Percentiles rank a stretch among this genome's conserved stretches.
phyloP scores from a whole-genome alignment of 2,888 invertebrate genomes.

The Coelopa pilipes region DNA sequence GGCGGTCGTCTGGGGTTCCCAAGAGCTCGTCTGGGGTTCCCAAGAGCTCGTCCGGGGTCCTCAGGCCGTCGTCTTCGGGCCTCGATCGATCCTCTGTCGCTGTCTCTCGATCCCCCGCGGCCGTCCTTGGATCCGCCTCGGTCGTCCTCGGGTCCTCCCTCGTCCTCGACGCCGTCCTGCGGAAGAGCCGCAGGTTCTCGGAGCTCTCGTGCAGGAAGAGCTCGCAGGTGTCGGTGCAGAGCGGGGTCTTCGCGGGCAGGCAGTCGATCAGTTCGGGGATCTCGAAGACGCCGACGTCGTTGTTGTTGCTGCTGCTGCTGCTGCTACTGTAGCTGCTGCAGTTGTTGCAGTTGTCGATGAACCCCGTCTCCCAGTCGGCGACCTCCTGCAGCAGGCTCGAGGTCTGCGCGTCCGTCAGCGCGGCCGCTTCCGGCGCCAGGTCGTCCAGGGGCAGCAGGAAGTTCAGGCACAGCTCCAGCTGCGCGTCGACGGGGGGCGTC shows the following conservation, averaged over 20 bases:
- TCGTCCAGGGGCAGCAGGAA: conserved; percentile 43
- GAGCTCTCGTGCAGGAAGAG: conserved; percentile 68
- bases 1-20: conserved; percentile 29
- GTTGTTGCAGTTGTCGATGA: conserved; percentile 58
- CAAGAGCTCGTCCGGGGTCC: too few species aligned
- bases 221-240: conserved; percentile 71
- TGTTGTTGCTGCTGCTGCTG: conserved; percentile 61
- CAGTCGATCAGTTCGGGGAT: conserved; percentile 62
- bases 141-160: background rate
- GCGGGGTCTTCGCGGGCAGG: conserved; percentile 70
- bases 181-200: conserved; percentile 58
- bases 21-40: background rate
- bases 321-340: too few species aligned
- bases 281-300: conserved; percentile 47
- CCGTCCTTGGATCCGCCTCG: background rate
- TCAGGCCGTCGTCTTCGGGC: too few species aligned
- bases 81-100: too few species aligned
- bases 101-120: background rate
- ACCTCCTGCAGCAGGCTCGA: conserved; percentile 47
- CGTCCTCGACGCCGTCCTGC: conserved; percentile 19
- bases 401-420: conserved; percentile 23
- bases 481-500: background rate
- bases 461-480: conserved; percentile 46
- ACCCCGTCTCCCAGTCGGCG: conserved; percentile 62
- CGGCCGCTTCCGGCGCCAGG: background rate